Evolutionary conservation across 2,797 vertebrate species (phyloP).

Genomic region (Acipenser transmontanus): DNA sequence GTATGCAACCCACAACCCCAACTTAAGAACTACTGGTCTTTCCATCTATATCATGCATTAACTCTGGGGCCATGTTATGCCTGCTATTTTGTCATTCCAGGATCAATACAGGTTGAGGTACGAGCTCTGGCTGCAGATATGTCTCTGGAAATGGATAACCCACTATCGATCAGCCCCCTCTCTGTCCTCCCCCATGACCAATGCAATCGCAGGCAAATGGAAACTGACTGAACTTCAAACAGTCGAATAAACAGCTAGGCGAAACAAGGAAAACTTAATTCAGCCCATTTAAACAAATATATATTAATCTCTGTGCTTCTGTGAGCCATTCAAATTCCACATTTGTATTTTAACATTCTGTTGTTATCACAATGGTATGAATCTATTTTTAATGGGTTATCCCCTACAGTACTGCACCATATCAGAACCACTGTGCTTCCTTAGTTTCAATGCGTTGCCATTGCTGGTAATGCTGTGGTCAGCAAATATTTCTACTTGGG

Average conservation of each 20-base stretch:
- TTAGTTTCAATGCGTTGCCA: too few relatives aligned
- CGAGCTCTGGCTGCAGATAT: neutral
- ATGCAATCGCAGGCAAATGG: neutral
- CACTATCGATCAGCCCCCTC: neutral
- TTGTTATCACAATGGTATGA: too few relatives aligned
- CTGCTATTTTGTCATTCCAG: neutral
- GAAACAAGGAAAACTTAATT: neutral
- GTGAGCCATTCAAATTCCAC: too few relatives aligned
- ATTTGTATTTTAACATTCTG: too few relatives aligned
- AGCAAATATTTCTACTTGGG: too few relatives aligned
- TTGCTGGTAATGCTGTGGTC: too few relatives aligned
- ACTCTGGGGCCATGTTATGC: neutral
- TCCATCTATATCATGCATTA: neutral
- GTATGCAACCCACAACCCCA: neutral
- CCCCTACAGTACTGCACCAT: too few relatives aligned
- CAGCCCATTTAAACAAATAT: too few relatives aligned
- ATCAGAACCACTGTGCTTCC: too few relatives aligned
- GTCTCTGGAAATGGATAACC: neutral
- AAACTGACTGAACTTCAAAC: constrained; percentile 3
- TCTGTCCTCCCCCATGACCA: neutral
- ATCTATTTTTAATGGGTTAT: too few relatives aligned
- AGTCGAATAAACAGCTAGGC: neutral
- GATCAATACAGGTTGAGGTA: neutral
- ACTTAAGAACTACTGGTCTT: too few relatives aligned
- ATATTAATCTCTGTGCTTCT: too few relatives aligned